phyloP scores from a whole-genome alignment of 37 sponge, comb jelly and placozoan species.

The Cladorhizidae sp. region DNA sequence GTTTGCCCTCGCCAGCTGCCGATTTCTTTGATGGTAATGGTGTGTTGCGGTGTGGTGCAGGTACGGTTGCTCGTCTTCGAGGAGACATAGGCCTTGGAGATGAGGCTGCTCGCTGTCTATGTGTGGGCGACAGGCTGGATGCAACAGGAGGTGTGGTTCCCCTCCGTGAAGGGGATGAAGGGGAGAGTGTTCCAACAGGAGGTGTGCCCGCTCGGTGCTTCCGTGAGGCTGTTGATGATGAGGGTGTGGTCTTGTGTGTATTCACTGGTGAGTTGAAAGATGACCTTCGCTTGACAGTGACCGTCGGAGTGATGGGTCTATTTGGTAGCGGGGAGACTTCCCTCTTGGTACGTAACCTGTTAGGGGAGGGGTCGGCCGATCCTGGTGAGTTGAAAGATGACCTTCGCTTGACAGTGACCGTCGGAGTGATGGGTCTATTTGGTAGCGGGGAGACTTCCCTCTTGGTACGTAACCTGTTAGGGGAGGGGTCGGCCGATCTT shows the following conservation, averaged over 20 bases:
- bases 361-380: slow-evolving; percentile 52
- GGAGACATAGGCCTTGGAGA: no score
- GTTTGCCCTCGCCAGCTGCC: no score
- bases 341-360: neutral
- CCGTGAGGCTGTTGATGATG: neutral
- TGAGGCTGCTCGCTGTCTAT: no score
- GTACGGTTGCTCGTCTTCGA: no score
- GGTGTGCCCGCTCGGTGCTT: neutral
- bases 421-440: neutral
- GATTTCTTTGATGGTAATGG: no score
- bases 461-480: neutral
- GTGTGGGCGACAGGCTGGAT: neutral
- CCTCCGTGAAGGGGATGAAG: neutral
- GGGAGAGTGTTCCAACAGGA: neutral
- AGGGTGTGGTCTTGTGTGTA: neutral
- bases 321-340: slow-evolving; percentile 9
- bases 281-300: neutral
- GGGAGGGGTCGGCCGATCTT: slow-evolving; percentile 51
- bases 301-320: neutral
- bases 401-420: neutral
- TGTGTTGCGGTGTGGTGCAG: no score
- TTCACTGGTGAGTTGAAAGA: neutral
- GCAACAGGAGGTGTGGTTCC: slow-evolving; percentile 4
- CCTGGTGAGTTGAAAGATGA: neutral
- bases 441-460: slow-evolving; percentile 4